Conservation (phyloP, 1,140 invertebrate genomes). For the Coptotermes formosanus region DNA sequence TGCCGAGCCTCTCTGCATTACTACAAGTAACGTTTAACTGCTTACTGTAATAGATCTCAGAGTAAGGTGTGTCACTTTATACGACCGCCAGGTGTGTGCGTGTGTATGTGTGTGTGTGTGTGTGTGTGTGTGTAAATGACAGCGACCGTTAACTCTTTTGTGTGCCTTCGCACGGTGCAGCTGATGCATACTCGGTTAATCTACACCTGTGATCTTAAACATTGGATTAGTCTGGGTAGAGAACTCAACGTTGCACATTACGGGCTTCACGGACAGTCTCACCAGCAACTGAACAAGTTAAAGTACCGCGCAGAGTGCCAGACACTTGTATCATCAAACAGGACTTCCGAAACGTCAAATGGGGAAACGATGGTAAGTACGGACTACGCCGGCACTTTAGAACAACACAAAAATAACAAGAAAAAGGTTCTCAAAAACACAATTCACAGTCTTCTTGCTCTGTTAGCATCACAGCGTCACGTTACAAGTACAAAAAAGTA, state of each 20-base stretch:
- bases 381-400: neutral
- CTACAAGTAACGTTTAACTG: neutral
- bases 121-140: no score
- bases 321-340: neutral
- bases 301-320: neutral
- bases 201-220: no score
- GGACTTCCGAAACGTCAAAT: neutral
- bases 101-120: no score
- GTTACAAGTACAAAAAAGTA: neutral
- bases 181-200: no score
- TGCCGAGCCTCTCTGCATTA: neutral
- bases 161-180: no score
- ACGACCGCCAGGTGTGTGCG: neutral
- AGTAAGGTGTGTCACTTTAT: neutral
- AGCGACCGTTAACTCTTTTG: no score
- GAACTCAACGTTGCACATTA: no score
- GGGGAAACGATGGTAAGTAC: neutral
- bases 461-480: neutral
- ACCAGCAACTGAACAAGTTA: no score
- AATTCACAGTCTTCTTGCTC: neutral
- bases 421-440: neutral
- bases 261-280: no score
- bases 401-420: neutral
- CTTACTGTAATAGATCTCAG: neutral
- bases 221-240: no score